Evolutionary conservation across 2,888 invertebrate species (phyloP), one percentile per base, ranked within the genome.

Genomic region (Eumacrocentrus americanus): DNA sequence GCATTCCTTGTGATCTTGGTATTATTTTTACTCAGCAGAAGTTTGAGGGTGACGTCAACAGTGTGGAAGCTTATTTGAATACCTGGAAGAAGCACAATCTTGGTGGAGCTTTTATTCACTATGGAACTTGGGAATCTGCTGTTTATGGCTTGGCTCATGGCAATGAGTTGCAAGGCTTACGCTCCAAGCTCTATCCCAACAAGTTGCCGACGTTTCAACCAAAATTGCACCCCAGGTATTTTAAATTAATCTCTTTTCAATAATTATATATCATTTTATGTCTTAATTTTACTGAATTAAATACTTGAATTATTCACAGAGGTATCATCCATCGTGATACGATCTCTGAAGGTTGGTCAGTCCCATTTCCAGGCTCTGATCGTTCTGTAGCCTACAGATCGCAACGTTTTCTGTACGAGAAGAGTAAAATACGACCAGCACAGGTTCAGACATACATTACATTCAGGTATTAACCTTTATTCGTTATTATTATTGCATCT

Each of bases 1-100:
- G 93, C 73, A 90, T 98, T 67, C 96, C 97, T 12, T 86, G 88
- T 47, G 98, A 98, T 76, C 82, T 96, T 81, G 97, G 98, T 0
- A 82, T 91, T 0, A 81, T 90, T n/a, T 94, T 86, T 78, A 82
- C 92, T 38, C 87, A 91, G 73, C 83, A 91, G 66, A 86, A 93
- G 71, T 95, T 95, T 74, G 84, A 85, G 64, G 94, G 92, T 82
- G 77, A 78, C 14, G 76, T 95, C 5, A 94, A 95, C 81, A 89
- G 90, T 0, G 87, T 91, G 47, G 90, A 91, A 77, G 87, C 88
- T 0, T 95, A 89, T 75, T 67, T 94, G 48, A 82, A 81, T 62
- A 52, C 52, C 0, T 81, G 80, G 68, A 37, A 54, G 11, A 68
- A 62, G 2, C 63, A 68, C 42, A 68, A 75, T 35, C 18, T 54